These are phyloP conservation scores for Potamilus streckersoni DNA, from an alignment of 1,140 invertebrate species.

Conservation along the genomic window DNA sequence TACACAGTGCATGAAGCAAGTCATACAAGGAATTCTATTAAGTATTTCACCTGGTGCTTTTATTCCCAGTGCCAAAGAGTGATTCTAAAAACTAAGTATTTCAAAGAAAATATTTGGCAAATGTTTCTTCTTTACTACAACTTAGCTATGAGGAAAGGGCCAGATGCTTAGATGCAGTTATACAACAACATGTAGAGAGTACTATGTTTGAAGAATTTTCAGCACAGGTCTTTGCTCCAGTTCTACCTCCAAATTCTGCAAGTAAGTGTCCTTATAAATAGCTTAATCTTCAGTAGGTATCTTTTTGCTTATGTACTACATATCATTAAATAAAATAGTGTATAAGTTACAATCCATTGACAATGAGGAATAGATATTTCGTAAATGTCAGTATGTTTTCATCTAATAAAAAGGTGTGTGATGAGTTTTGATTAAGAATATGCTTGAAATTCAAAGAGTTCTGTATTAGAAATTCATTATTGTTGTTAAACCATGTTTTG, in stretches of 20 bases:
- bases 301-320: not conserved
- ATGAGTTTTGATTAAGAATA: too few species aligned
- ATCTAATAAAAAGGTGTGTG: too few species aligned
- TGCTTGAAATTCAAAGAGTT: too few species aligned
- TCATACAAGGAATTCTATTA: not conserved
- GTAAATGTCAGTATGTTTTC: too few species aligned
- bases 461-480: too few species aligned
- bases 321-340: too few species aligned
- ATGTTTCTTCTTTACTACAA: slow-evolving; percentile 43
- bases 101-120: not conserved
- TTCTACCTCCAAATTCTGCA: slow-evolving; percentile 69
- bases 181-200: slow-evolving; percentile 86
- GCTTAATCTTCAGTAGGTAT: not conserved
- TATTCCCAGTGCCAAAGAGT: not conserved
- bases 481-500: too few species aligned
- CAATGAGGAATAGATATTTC: too few species aligned
- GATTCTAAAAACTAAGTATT: not conserved
- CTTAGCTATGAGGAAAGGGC: slow-evolving; percentile 90
- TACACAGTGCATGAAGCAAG: not conserved
- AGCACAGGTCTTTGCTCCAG: slow-evolving; percentile 85
- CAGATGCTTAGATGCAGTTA: slow-evolving; percentile 87
- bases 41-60: not conserved
- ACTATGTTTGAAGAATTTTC: slow-evolving; percentile 94
- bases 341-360: too few species aligned
- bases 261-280: slow-evolving; percentile 40